These are phyloP conservation scores for Amphiprion percula DNA, from an alignment of 2,113 vertebrate genomes.

Conservation along the genomic window DNA sequence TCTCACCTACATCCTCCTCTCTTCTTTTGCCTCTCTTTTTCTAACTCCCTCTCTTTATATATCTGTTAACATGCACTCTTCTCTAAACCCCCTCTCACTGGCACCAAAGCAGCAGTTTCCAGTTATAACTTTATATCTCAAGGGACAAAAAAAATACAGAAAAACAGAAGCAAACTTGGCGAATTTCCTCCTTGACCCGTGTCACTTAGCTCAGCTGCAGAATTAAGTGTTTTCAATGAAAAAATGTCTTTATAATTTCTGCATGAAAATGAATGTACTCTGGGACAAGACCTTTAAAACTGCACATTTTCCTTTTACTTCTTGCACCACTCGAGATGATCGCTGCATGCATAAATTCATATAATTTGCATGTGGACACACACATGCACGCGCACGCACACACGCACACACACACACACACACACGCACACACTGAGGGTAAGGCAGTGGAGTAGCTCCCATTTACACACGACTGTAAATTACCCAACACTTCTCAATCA, in stretches of 20 bases:
- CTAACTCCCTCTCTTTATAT: conserved; percentile 41
- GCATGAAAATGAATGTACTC: background rate
- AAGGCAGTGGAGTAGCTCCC: conserved; percentile 68
- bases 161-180: background rate
- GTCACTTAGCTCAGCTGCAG: background rate
- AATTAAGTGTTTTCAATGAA: conserved; percentile 10
- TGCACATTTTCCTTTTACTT: background rate
- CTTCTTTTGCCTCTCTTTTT: conserved; percentile 72
- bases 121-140: conserved; percentile 27
- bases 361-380: conserved; percentile 43
- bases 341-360: conserved; percentile 56
- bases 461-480: conserved; percentile 84
- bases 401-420: background rate
- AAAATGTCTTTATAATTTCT: background rate
- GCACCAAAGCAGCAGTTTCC: conserved; percentile 21
- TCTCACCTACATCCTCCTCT: conserved; percentile 79
- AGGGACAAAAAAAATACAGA: background rate
- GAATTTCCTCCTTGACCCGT: background rate
- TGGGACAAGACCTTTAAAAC: conserved; percentile 2
- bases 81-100: conserved; percentile 37
- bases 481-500: conserved; percentile 81
- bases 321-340: conserved; percentile 27
- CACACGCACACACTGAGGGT: background rate
- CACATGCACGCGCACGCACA: conserved; percentile 28
- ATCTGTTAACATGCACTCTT: conserved; percentile 50